Evolutionary conservation across 2,888 invertebrate species (phyloP).

Genomic region (Acronicta alni): DNA sequence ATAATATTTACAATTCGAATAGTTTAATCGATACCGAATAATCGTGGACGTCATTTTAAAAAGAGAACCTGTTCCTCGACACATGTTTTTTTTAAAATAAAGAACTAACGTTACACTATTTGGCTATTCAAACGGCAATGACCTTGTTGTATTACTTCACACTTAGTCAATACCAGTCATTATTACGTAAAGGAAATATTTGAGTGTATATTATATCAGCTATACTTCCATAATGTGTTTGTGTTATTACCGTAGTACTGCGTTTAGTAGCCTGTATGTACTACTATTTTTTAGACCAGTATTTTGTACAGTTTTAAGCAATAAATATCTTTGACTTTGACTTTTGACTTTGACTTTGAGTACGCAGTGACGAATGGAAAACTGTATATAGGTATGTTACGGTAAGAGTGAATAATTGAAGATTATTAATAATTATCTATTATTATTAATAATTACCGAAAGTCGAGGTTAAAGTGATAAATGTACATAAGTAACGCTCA

Average conservation of each 20-base stretch:
- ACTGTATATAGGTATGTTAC: too few relatives aligned
- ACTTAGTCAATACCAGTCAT: slow-evolving; percentile 22
- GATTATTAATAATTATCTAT: too few relatives aligned
- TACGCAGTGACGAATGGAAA: too few relatives aligned
- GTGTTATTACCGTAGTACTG: not conserved
- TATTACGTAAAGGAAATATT: slow-evolving; percentile 27
- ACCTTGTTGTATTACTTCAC: slow-evolving; percentile 43
- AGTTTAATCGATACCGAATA: not conserved
- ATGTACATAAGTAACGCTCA: too few relatives aligned
- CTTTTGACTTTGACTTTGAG: too few relatives aligned
- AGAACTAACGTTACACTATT: slow-evolving; percentile 2
- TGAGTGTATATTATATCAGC: not conserved
- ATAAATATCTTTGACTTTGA: too few relatives aligned
- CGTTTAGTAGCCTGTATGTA: not conserved
- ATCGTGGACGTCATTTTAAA: not conserved
- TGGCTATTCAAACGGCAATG: slow-evolving; percentile 35
- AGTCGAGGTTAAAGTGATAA: too few relatives aligned
- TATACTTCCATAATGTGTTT: not conserved
- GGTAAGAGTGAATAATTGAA: too few relatives aligned
- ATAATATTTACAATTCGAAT: not conserved
- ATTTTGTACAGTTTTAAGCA: too few relatives aligned
- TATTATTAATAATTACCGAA: too few relatives aligned
- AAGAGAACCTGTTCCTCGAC: slow-evolving; percentile 21
- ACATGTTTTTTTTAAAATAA: slow-evolving; percentile 14
- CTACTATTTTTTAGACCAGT: not conserved